A percentile compares a stretch with the other conserved stretches of the same genome.
These are phyloP conservation scores for Lasioglossum marginatum DNA, from an alignment of 2,888 invertebrate genomes.

Conservation along the genomic window DNA sequence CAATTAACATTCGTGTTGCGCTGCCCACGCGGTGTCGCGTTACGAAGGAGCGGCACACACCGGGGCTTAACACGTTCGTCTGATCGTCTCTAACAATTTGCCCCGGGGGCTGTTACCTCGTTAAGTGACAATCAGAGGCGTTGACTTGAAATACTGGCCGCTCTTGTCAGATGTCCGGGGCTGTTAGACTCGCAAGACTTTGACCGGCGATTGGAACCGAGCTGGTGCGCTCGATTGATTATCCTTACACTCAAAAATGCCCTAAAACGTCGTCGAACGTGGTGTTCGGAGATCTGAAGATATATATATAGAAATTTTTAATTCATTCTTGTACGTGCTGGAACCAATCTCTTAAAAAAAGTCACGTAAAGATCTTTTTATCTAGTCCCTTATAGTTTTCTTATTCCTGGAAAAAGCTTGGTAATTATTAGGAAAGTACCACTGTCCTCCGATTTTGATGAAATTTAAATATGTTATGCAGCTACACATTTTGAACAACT, in stretches of 20 bases:
- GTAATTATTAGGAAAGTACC: too few species aligned
- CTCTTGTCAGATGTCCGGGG: constrained; percentile 48
- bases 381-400: too few species aligned
- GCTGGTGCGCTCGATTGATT: constrained; percentile 2
- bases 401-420: too few species aligned
- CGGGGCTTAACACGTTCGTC: constrained; percentile 56
- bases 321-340: not conserved
- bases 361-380: too few species aligned
- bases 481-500: too few species aligned
- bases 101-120: constrained; percentile 80
- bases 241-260: not conserved
- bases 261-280: not conserved
- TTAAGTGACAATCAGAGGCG: constrained; percentile 83
- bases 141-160: constrained; percentile 76
- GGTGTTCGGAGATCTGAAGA: not conserved
- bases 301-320: accelerated
- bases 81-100: constrained; percentile 76
- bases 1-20: constrained; percentile 79
- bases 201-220: constrained; percentile 4
- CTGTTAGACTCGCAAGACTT: constrained; percentile 39
- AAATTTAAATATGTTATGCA: too few species aligned
- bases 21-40: constrained; percentile 74
- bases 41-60: constrained; percentile 45
- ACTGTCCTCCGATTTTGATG: too few species aligned
- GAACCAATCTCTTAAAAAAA: too few species aligned